Base-by-base conservation (phyloP, 2,113 vertebrate genomes). In the Ondatra zibethicus region DNA sequence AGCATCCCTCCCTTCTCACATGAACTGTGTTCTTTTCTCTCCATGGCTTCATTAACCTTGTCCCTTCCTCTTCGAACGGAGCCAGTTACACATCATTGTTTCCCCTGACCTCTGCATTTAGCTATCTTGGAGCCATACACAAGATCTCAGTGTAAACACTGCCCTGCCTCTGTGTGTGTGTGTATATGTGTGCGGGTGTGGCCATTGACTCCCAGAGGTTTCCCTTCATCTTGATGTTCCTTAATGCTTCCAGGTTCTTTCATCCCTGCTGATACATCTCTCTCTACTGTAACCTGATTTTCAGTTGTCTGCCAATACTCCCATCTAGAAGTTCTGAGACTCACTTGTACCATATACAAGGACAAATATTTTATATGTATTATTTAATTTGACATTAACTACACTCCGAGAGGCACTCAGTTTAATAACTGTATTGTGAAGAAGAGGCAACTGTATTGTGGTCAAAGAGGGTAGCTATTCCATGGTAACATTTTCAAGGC, bases 61-160 rank as follows among this genome's bases (percentile, higher is more conserved):
- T 14, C 33, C 7, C 76, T 89, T 80, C 68, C 17, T 70, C 33
- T 61, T 88, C 29, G 12, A 77, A 80, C 6, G 36, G 17, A 3
- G 5, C 29, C 7, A 72, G 7, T 36, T 7, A 29, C 1, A 39
- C 0, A 10, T 9, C 5, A 33, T 27, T n/a, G 4, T 61, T 33
- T 19, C 33, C 9, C 7, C 21, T 0, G 2, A 7, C 14, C 17
- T 31, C 29, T 86, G 10, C 4, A 4, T 16, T 4, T 12, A 1
- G 31, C 47, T 84, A 1, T 50, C 55, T 16, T 55, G 36, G 66
- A 94, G 31, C 21, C 63, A 17, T 8, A 58, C 7, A 93, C 89
- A 42, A 91, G 66, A 82, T 78, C 31, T 73, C 87, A 89, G 19
- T 31, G 21, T 42, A 65, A 73, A 52, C 13, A 27, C 42, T 92